Base-by-base conservation (phyloP, 1,140 invertebrate species). In the Physella acuta region DNA sequence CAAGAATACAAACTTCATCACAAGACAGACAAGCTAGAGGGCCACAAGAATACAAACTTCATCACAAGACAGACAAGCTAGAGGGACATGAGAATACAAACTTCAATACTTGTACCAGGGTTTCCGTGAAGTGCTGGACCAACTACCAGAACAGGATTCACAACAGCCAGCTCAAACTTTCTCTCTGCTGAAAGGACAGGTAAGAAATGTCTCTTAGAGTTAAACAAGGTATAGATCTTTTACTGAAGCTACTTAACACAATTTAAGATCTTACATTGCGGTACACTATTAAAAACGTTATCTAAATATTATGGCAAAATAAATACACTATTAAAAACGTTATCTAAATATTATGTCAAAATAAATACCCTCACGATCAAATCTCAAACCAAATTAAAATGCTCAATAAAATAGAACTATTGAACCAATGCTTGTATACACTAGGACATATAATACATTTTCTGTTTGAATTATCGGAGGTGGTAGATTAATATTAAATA, bases 141-240 rank as follows among this genome's bases (percentile, higher is more conserved):
- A 69, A 88, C 80, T 16, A 88, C 83, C 56, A 87, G 82, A 1
- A 79, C 82, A 14, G 88, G 88, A 76, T 89, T 89, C 14, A 89
- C 79, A 8, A 85, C 84, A 26, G 86, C 84, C 59, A 89, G 72
- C 76, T 87, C 86, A 67, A 89, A 86, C 67, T 84, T 86, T n/a
- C 87, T 78, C 30, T 83, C 81, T 84, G 76, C 61, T 81, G 74
- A 67, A 20, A 69, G 51, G 61, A 36, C 63, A 70, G 31, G 33
- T 58, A 63, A 58, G 28, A 49, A 58, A 36, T 5, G 52, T 53
- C 5, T 24, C 4, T 20, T 44, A 20, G 20, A 44, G 39, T 11
- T 44, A 44, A 44, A 44, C 20, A 44, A 11, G 20, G 8, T 44
- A 8, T 44, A 11, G 39, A 44, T 11, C 20, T 44, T 20, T 44